Conservation (phyloP, 2,113 vertebrate genomes). For the Varanus salvator region DNA sequence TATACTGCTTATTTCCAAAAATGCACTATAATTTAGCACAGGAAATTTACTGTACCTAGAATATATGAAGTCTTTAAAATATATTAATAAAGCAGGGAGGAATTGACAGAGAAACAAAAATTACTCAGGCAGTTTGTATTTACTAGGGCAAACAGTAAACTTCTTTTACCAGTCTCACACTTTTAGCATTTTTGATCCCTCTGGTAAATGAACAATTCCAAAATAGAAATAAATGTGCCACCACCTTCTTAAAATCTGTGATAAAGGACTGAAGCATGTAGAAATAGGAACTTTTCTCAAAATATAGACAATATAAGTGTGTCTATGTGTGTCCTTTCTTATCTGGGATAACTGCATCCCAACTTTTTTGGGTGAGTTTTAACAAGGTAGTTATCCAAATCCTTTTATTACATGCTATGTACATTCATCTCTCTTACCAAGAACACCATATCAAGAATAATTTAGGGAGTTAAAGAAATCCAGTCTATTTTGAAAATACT, state of each 20-base stretch:
- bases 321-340: not conserved
- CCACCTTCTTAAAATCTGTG: not conserved
- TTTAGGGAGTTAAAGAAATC: conserved; percentile 31
- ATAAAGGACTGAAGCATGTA: not conserved
- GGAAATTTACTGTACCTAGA: not conserved
- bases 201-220: not conserved
- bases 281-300: not conserved
- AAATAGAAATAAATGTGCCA: not conserved
- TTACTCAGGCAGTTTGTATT: not conserved
- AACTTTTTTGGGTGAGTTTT: not conserved
- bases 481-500: not conserved
- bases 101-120: not conserved
- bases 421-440: not conserved
- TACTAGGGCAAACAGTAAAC: not conserved
- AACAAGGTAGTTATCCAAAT: conserved; percentile 22
- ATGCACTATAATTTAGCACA: not conserved
- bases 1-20: too few relatives aligned
- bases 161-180: not conserved
- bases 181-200: not conserved
- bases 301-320: not conserved
- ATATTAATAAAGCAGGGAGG: not conserved
- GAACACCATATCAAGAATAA: conserved; percentile 30
- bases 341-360: not conserved
- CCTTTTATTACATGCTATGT: conserved; percentile 2
- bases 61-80: not conserved